phyloP scores from a whole-genome alignment of 2,113 vertebrate genomes.

The Oxygymnocypris stewartii region DNA sequence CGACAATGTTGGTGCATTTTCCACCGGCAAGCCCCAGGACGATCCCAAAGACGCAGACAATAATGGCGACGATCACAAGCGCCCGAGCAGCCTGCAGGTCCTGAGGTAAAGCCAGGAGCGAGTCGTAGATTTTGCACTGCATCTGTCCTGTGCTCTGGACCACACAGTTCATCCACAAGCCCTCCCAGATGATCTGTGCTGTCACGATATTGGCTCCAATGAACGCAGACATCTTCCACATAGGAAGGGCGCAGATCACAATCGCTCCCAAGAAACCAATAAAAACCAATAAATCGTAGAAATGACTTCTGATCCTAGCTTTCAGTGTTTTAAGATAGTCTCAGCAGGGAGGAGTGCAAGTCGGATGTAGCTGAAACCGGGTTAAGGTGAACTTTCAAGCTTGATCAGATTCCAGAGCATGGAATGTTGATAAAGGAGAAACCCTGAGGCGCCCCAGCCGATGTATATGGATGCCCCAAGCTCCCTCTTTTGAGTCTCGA shows the following conservation, averaged over 20 bases:
- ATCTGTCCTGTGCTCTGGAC: constrained; percentile 79
- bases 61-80: constrained; percentile 80
- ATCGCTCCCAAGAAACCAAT: constrained; percentile 70
- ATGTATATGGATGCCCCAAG: constrained; percentile 75
- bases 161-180: constrained; percentile 79
- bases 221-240: constrained; percentile 78
- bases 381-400: too few species aligned
- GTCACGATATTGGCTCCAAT: constrained; percentile 78
- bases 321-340: constrained; percentile 52
- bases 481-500: constrained; percentile 70
- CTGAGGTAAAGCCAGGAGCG: constrained; percentile 68
- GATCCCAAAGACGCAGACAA: constrained; percentile 74
- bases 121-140: constrained; percentile 80
- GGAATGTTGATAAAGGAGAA: constrained; percentile 63
- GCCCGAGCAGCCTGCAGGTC: constrained; percentile 76
- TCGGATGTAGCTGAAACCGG: too few species aligned
- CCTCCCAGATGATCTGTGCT: constrained; percentile 76
- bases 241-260: constrained; percentile 70
- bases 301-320: background rate
- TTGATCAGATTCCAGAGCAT: too few species aligned
- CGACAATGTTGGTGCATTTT: constrained; percentile 93
- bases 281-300: background rate
- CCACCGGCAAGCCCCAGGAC: constrained; percentile 78
- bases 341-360: background rate
- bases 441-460: constrained; percentile 67